Base-by-base conservation (phyloP, 2,113 vertebrate genomes). In the Notothenia rossii region DNA sequence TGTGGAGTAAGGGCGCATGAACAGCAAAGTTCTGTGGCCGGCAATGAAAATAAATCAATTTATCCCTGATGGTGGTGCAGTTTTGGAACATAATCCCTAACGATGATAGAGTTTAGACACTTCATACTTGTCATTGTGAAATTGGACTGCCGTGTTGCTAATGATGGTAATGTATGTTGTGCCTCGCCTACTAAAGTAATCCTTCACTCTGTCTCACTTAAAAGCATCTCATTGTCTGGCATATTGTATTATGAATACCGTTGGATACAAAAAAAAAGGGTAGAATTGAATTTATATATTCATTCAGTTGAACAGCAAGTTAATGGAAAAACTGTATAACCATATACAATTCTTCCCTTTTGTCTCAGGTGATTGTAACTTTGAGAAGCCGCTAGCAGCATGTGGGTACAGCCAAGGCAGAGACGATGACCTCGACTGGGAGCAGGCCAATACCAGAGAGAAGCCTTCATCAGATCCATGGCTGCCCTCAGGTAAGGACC, bases 401-500 rank as follows among this genome's bases (percentile, higher is more conserved):
- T 99, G 98, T 83, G 98, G 98, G 14, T 99, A 99, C 45, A 97
- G 95, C 82, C 98, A 99, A 88, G 96, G 96, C 17, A 95, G 96
- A 62, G 96, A 97, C 0, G 97, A 98, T 72, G 97, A 99, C 92
- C 95, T 99, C 80, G 96, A 97, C 62, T 99, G 98, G 98, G 97
- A 99, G 69, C 98, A 97, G 86, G 93, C 95, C 89, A 98, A 95
- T 58, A 93, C 95, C 3, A 93, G 95, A 1, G 75, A 95, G 79
- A 98, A 96, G 85, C 92, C 96, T 0, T 92, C 96, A 18, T 93
- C 92, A 1, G 96, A 96, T 81, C 97, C 95, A 1, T 98, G 98
- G 96, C 96, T 98, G 94, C 98, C 97, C 72, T 96, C 96, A 88
- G 98, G 98, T 99, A 92, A 90, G 96, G 80, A 69, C 75, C 15